Evolutionary conservation across 1,140 invertebrate genomes (phyloP).

Genomic region (Micrasema minimum): DNA sequence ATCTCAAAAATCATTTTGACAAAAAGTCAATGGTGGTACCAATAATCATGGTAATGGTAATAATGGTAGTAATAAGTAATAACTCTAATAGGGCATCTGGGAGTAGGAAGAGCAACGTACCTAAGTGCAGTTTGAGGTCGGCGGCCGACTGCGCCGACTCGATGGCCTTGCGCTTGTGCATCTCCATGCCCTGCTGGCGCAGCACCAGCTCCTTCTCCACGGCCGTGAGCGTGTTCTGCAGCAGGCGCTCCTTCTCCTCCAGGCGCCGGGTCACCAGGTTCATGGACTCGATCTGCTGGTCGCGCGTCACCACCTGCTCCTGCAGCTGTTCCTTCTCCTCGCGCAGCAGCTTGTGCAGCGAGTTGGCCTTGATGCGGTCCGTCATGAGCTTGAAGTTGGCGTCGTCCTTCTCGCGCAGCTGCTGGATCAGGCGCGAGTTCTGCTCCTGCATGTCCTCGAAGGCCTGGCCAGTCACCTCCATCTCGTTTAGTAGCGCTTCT

Average conservation of each 20-base stretch:
- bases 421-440: constrained; percentile 95
- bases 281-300: constrained; percentile 93
- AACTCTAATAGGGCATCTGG: no score
- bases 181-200: constrained; percentile 94
- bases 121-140: constrained; percentile 96
- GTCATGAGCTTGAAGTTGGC: constrained; percentile 99
- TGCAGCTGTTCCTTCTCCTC: constrained; percentile 94
- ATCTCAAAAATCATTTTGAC: no score
- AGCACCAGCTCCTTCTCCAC: constrained; percentile 94
- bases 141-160: constrained; percentile 95
- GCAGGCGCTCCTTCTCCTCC: constrained; percentile 95
- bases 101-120: constrained; percentile 59
- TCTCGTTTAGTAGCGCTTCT: constrained; percentile 96
- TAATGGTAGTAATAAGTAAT: no score
- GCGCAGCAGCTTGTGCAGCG: constrained; percentile 91
- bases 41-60: no score
- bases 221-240: constrained; percentile 92
- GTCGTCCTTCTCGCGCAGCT: constrained; percentile 97
- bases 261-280: constrained; percentile 94
- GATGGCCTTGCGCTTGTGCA: constrained; percentile 97
- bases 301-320: constrained; percentile 88
- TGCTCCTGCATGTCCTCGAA: constrained; percentile 99
- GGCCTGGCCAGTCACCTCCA: constrained; percentile 99
- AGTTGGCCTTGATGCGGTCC: constrained; percentile 96
- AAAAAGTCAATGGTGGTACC: no score